phyloP scores from a whole-genome alignment of 2,113 vertebrate species.

The Perca schrenkii region DNA sequence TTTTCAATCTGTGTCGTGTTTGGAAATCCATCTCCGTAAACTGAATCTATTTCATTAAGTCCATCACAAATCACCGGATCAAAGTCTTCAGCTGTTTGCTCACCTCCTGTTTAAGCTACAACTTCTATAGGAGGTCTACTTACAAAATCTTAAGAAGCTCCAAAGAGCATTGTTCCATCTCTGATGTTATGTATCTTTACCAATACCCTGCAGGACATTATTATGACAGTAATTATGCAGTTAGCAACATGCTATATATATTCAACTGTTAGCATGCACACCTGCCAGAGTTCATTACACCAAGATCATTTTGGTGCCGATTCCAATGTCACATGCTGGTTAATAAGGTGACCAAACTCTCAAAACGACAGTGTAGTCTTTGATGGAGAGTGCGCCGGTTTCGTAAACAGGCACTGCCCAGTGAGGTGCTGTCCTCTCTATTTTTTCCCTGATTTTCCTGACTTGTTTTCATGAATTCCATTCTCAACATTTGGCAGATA shows the following conservation, averaged over 20 bases:
- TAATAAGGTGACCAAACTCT: constrained; percentile 41
- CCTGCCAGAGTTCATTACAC: not conserved
- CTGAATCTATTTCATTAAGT: too few relatives aligned
- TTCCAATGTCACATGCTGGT: not conserved
- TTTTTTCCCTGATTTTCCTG: constrained; percentile 55
- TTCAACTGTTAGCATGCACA: not conserved
- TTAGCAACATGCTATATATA: not conserved
- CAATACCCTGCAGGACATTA: not conserved
- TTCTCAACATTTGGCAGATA: constrained; percentile 72
- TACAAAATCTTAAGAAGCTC: not conserved
- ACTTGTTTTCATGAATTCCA: constrained; percentile 46
- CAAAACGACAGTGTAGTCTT: not conserved
- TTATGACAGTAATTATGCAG: not conserved
- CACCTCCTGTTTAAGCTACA: not conserved
- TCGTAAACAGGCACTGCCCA: constrained; percentile 11
- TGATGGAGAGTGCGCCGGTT: constrained; percentile 8
- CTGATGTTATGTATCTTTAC: not conserved
- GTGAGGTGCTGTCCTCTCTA: constrained; percentile 6
- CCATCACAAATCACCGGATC: not conserved
- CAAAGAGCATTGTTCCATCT: not conserved
- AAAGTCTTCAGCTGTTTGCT: too few relatives aligned
- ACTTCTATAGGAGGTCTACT: not conserved
- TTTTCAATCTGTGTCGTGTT: not conserved
- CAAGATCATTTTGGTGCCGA: not conserved
- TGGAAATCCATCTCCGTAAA: too few relatives aligned